Evolutionary conservation across 92 coral and sea anemone genomes (phyloP), one percentile per base, ranked within the genome.

Genomic region (Parazoanthus atlanticus): DNA sequence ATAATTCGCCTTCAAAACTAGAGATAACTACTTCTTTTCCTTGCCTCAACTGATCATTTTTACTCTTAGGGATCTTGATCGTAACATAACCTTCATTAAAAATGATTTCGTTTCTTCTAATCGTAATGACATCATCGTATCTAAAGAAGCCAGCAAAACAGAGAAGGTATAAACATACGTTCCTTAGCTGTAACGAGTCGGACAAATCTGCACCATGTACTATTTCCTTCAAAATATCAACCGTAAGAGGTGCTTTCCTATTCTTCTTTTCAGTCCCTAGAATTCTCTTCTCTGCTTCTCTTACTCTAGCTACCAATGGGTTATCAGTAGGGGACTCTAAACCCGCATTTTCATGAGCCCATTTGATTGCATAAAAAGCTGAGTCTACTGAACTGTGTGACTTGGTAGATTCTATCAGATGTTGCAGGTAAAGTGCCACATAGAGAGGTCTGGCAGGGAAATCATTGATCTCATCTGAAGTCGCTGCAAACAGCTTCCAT

Each of bases 121-220:
- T 92, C 9, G 74, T 88, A 21, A 69, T 78, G 28, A 90, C 89
- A 36, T 92, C 91, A 2, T 84, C 89, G 21, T 66, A 92, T 32
- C 93, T 78, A 32, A 91, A 85, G 76, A 83, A 70, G 33, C 94
- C 90, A 0, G 82, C 92, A 78, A 85, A 92, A 67, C 77, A 90
- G 0, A 92, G 81, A n/a, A 88, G 75, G 19, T 88, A 84, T 36
- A 92, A 38, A 54, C 92, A 92, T 33, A 89, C 90, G 52, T 89
- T 92, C 66, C 92, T 74, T 17, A 89, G 79, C 65, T 72, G 83
- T 5, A 88, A 78, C 5, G 80, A 21, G 61, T 90, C 82, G 1
- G 88, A 84, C 54, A 90, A 49, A 64, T 90, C 89, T 23, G 94
- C 89, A 1, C 72, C 90, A 7, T n/a, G 16, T 9, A 82, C 74